Conservation (phyloP, 2,797 vertebrate genomes). For the Pygocentrus nattereri region DNA sequence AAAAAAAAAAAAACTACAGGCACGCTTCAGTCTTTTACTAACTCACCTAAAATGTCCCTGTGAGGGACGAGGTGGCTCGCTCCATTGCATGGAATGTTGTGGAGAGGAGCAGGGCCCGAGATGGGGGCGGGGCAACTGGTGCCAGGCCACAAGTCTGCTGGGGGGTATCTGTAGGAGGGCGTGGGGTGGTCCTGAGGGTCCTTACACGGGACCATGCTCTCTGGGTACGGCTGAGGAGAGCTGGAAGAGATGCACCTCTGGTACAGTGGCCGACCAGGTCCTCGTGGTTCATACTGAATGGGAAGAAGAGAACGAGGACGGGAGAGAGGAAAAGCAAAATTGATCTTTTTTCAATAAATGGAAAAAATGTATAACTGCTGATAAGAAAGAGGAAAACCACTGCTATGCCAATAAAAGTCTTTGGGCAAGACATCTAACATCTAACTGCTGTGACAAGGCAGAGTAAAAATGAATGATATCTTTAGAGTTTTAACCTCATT, state of each 20-base stretch:
- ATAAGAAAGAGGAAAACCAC: too few species aligned
- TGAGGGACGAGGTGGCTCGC: slow-evolving; percentile 86
- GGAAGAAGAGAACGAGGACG: neutral
- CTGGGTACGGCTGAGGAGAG: slow-evolving; percentile 90
- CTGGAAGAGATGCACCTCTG: slow-evolving; percentile 98
- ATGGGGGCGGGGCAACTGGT: slow-evolving; percentile 75
- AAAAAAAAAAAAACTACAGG: neutral
- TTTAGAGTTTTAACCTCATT: too few species aligned
- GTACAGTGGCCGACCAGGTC: slow-evolving; percentile 98
- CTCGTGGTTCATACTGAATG: slow-evolving; percentile 95
- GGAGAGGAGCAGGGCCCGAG: slow-evolving; percentile 85
- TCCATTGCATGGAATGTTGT: slow-evolving; percentile 99
- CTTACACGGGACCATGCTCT: slow-evolving; percentile 75
- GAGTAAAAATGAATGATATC: too few species aligned
- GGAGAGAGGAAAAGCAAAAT: neutral
- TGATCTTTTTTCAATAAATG: neutral
- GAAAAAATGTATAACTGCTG: neutral
- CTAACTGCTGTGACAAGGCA: too few species aligned
- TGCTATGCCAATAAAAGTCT: neutral
- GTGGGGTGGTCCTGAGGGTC: slow-evolving; percentile 84
- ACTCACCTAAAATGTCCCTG: slow-evolving; percentile 90
- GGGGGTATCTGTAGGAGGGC: slow-evolving; percentile 85
- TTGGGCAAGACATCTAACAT: neutral
- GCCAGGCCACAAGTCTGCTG: slow-evolving; percentile 92
- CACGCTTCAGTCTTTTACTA: neutral